Evolutionary conservation across 2,888 invertebrate genomes (phyloP).

Genomic region (Orchesella flavescens): DNA sequence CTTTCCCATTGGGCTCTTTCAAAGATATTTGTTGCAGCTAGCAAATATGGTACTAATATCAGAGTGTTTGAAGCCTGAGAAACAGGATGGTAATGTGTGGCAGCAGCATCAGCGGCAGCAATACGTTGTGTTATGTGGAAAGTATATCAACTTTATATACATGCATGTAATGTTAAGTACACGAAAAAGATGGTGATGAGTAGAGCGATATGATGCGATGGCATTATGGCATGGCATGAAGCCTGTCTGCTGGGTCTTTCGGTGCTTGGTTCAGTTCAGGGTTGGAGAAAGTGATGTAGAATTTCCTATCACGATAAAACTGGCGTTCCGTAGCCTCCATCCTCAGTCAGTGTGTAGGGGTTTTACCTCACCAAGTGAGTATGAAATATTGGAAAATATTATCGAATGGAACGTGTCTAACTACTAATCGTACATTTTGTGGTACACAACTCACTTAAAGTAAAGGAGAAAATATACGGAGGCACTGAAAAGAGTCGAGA

Average conservation of each 20-base stretch:
- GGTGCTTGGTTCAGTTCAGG: neutral
- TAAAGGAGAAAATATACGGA: neutral
- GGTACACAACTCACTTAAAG: constrained; percentile 22
- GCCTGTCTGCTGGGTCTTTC: too few relatives aligned
- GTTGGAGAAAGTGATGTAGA: neutral
- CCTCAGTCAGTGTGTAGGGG: too few relatives aligned
- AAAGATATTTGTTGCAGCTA: too few relatives aligned
- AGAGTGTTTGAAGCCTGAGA: neutral
- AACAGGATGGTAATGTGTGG: constrained; percentile 12
- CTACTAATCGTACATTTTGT: constrained; percentile 40
- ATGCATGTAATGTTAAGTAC: constrained; percentile 34
- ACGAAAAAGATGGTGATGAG: constrained; percentile 26
- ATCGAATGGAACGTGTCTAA: constrained; percentile 40
- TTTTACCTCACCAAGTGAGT: constrained; percentile 18
- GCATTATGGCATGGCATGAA: constrained; percentile 26
- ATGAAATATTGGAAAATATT: constrained; percentile 59
- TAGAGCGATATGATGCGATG: constrained; percentile 22
- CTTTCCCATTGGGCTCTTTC: too few relatives aligned
- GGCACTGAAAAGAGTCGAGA: constrained; percentile 2
- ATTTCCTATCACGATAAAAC: constrained; percentile 27
- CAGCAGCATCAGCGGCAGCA: neutral
- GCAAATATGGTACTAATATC: neutral
- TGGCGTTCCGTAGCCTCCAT: neutral
- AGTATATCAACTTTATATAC: constrained; percentile 5
- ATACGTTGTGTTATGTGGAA: neutral